Evolutionary conservation across 2,797 vertebrate species (phyloP).

Genomic region (Urosaurus nigricauda): DNA sequence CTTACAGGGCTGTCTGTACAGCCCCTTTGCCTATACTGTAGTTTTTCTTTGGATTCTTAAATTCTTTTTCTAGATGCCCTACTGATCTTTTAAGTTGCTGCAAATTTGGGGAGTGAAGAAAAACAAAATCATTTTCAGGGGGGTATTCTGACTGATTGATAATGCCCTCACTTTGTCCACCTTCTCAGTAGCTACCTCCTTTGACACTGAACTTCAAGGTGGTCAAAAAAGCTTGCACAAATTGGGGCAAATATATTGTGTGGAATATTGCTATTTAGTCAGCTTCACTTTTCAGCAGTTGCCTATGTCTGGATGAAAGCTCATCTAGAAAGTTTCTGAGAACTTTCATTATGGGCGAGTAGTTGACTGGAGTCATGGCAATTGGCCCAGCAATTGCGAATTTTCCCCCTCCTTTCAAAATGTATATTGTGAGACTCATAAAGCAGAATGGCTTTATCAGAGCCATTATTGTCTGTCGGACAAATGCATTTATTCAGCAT

Average conservation of each 20-base stretch:
- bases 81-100: too few species aligned
- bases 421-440: conserved; percentile 71
- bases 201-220: not conserved
- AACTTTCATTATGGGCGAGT: conserved; percentile 72
- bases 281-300: conserved; percentile 66
- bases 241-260: not conserved
- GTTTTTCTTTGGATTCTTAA: too few species aligned
- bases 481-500: conserved; percentile 62
- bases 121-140: too few species aligned
- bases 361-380: conserved; percentile 73
- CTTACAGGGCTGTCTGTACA: too few species aligned
- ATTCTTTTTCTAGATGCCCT: too few species aligned
- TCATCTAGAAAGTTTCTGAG: conserved; percentile 74
- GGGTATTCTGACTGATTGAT: too few species aligned
- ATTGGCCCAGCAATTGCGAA: conserved; percentile 73
- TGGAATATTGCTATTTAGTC: conserved; percentile 62
- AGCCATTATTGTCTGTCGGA: conserved; percentile 73
- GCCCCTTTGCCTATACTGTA: too few species aligned
- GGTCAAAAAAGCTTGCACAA: not conserved
- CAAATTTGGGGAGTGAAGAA: too few species aligned
- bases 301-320: conserved; percentile 70
- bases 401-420: conserved; percentile 46
- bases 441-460: conserved; percentile 66
- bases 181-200: not conserved
- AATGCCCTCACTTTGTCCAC: too few species aligned